phyloP scores from a whole-genome alignment of 2,888 invertebrate genomes.

The Trissolcus brochymenae region DNA sequence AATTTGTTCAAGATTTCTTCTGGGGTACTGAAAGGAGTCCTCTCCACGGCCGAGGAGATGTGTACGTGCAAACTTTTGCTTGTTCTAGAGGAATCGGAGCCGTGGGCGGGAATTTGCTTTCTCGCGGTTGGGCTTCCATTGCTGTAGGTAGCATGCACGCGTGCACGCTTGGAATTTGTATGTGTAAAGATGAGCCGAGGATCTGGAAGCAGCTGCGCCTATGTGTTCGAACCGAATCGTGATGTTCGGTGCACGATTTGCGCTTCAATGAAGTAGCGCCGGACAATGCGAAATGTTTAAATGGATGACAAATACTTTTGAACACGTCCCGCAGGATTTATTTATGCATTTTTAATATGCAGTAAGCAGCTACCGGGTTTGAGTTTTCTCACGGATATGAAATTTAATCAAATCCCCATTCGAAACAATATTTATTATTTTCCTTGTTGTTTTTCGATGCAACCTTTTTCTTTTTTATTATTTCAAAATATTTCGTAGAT shows the following conservation, averaged over 20 bases:
- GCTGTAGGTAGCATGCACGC: slow-evolving; percentile 60
- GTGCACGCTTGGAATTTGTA: slow-evolving; percentile 55
- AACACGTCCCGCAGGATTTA: slow-evolving; percentile 5
- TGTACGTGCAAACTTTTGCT: slow-evolving; percentile 38
- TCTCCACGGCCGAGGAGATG: slow-evolving; percentile 35
- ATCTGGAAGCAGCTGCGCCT: slow-evolving; percentile 50
- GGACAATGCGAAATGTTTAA: slow-evolving; percentile 44
- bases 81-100: slow-evolving; percentile 41
- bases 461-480: background rate
- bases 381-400: no score
- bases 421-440: background rate
- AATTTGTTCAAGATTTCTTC: background rate
- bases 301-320: slow-evolving; percentile 45
- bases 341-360: slow-evolving; percentile 8
- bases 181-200: slow-evolving; percentile 49
- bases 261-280: slow-evolving; percentile 31
- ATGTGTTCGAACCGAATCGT: slow-evolving; percentile 41
- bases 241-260: slow-evolving; percentile 57
- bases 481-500: background rate
- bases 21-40: slow-evolving; percentile 42
- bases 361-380: background rate
- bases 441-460: background rate
- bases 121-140: slow-evolving; percentile 57
- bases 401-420: background rate
- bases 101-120: slow-evolving; percentile 61